These are phyloP conservation scores for Phyllopteryx taeniolatus DNA, from an alignment of 2,113 vertebrate genomes.

Conservation along the genomic window DNA sequence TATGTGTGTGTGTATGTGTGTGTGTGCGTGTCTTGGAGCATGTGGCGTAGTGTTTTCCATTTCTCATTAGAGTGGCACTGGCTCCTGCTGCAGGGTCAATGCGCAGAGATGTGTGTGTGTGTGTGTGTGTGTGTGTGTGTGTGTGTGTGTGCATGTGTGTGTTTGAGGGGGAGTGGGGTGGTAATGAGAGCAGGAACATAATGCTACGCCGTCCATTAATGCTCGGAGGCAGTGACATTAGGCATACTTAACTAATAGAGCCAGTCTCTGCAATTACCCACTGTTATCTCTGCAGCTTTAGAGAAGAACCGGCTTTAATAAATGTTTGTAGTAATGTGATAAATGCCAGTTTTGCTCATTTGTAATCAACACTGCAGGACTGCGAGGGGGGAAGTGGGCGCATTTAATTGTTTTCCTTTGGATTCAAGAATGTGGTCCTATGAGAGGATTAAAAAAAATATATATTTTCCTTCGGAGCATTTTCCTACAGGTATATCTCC, in stretches of 20 bases:
- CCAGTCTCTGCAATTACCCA: conserved; percentile 77
- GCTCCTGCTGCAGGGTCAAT: conserved; percentile 94
- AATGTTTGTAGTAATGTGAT: conserved; percentile 78
- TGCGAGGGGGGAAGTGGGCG: conserved; percentile 46
- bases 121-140: conserved; percentile 32
- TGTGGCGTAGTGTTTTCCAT: conserved; percentile 86
- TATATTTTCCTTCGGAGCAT: conserved; percentile 12
- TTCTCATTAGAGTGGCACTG: conserved; percentile 90
- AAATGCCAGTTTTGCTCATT: conserved; percentile 75
- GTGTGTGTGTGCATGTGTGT: conserved; percentile 43
- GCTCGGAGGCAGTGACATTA: conserved; percentile 78
- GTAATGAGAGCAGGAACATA: conserved; percentile 96
- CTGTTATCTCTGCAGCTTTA: conserved; percentile 75
- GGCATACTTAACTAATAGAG: conserved; percentile 81
- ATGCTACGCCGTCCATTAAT: conserved; percentile 89
- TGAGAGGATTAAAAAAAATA: not conserved
- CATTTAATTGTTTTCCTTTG: conserved; percentile 69
- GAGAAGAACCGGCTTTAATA: conserved; percentile 76
- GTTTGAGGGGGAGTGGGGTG: conserved; percentile 74
- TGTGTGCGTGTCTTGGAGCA: conserved; percentile 65
- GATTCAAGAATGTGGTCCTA: conserved; percentile 42
- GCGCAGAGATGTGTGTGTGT: conserved; percentile 52
- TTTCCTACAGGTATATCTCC: conserved; percentile 36
- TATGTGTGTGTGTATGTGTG: conserved; percentile 55
- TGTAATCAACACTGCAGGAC: conserved; percentile 69